Base-by-base conservation (phyloP, 2,797 vertebrate genomes). In the Alosa sapidissima region DNA sequence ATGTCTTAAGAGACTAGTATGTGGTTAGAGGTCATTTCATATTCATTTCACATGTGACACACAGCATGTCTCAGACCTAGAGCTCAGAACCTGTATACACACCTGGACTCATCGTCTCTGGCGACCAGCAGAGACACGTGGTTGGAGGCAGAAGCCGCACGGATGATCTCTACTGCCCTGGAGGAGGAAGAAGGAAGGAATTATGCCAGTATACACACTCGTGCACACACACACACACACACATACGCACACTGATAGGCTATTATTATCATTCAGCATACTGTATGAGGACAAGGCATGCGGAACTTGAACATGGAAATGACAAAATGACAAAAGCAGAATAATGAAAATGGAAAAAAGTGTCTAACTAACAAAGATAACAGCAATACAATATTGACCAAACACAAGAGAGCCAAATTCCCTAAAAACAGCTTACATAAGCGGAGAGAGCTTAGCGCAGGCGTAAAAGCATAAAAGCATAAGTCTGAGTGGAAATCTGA, bases 111-210 rank as follows among this genome's bases (percentile, higher is more conserved):
- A 14, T 97, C 95, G 55, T 97, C 97, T 86, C 96, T 95, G 85
- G 94, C 93, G 13, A 97, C 90, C 1, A 97, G 91, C 87, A 97
- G 92, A 72, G 95, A 96, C 94, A 97, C 94, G 91, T 96, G 96
- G 87, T 96, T 97, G 21, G 96, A 96, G 19, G 96, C 93, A 0
- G 97, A 97, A 0, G 96, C 96, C 13, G 89, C 96, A 87, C 95
- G 93, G 84, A 97, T 84, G 90, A 97, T 95, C 85, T 97, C 97
- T 89, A 97, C 96, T 21, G 97, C 96, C 92, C 97, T 97, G 84
- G 82, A 11, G 7, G 8, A 8, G 14, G 45, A 28, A 19, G 47
- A 9, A 28, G 19, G 5, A 21, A 58, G 19, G 21, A 58, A 21
- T n/a, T n/a, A n/a, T n/a, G 5, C 5, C 36, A 72, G 3, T 5